Evolutionary conservation across 2,113 vertebrate species (phyloP).

Genomic region (Castor canadensis): DNA sequence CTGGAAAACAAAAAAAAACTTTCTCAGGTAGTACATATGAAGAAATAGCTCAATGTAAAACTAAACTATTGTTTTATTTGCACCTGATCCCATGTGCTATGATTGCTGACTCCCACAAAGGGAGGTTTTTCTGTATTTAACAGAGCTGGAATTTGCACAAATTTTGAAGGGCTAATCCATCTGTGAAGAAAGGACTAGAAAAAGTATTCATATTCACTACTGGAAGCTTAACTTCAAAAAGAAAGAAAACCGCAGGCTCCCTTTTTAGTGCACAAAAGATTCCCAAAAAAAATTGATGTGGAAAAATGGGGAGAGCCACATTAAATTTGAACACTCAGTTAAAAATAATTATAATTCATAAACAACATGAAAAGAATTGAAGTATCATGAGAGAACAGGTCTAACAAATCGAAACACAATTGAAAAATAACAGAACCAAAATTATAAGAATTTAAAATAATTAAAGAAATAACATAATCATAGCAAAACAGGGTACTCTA

Average conservation of each 20-base stretch:
- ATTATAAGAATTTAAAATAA: background rate
- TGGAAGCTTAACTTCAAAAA: background rate
- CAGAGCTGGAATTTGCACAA: background rate
- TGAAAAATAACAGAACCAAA: background rate
- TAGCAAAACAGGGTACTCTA: background rate
- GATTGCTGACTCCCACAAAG: accelerated
- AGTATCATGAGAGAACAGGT: background rate
- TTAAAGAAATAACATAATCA: background rate
- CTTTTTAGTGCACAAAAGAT: background rate
- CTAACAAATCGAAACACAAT: background rate
- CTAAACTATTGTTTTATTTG: background rate
- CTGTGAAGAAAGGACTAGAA: background rate
- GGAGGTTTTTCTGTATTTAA: background rate
- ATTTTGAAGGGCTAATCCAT: background rate
- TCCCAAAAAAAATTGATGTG: background rate
- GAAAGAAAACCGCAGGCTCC: background rate
- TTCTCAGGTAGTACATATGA: background rate
- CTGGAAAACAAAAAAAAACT: background rate
- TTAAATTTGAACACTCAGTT: background rate
- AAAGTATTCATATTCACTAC: background rate
- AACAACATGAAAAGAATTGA: background rate
- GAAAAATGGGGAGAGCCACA: background rate
- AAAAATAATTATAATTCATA: background rate
- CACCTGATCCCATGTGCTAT: accelerated
- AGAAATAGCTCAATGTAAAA: background rate